Percentiles rank a stretch among this genome's conserved stretches.
Evolutionary conservation across 2,797 vertebrate species (phyloP).

Genomic region (Hemibagrus guttatus): DNA sequence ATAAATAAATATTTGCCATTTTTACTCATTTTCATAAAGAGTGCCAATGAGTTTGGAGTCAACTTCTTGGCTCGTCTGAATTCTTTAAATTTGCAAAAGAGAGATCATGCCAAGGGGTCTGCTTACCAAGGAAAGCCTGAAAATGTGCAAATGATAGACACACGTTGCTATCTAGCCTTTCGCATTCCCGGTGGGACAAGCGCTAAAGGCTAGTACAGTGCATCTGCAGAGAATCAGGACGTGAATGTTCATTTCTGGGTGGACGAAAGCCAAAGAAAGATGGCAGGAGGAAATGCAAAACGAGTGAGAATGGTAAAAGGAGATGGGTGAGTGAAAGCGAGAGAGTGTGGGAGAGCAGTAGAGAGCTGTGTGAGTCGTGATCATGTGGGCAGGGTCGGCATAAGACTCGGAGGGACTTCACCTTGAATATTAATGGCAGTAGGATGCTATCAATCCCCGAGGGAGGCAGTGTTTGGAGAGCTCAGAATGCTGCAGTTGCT

Average conservation of each 20-base stretch:
- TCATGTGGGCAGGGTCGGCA: constrained; percentile 39
- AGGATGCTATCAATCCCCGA: constrained; percentile 48
- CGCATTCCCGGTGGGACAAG: constrained; percentile 1
- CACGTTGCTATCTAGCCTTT: neutral
- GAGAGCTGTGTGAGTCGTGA: constrained; percentile 27
- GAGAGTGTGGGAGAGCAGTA: constrained; percentile 14
- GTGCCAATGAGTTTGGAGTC: neutral
- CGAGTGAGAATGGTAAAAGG: neutral
- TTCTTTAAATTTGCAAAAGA: neutral
- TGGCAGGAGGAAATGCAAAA: neutral
- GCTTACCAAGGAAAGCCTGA: neutral
- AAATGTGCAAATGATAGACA: neutral
- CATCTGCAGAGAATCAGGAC: constrained; percentile 51
- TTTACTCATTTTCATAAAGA: neutral
- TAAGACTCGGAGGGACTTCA: constrained; percentile 53
- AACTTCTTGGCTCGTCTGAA: neutral
- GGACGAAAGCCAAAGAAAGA: constrained; percentile 1
- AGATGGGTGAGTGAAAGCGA: neutral
- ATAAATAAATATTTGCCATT: neutral
- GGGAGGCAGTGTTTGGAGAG: constrained; percentile 46
- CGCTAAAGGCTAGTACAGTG: constrained; percentile 42
- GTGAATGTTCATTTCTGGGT: constrained; percentile 2
- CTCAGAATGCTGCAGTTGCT: constrained; percentile 43
- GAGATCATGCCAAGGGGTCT: too few relatives aligned
- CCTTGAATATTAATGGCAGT: constrained; percentile 58